phyloP scores from a whole-genome alignment of 2,888 invertebrate species.

The Aphodius granarius region DNA sequence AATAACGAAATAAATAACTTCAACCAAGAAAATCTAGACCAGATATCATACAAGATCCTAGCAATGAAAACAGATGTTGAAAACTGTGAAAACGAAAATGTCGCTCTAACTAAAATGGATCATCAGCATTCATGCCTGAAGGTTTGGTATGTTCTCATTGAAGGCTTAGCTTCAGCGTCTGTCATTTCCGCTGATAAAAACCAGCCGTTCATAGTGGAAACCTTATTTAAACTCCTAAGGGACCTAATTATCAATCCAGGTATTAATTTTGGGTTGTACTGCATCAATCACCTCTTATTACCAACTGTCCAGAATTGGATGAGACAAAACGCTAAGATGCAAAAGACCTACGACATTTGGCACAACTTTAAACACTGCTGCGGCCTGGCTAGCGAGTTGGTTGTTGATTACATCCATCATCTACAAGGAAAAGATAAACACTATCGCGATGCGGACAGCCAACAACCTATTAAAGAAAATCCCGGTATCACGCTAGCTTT shows the following conservation, averaged over 20 bases:
- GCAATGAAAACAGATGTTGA: conserved; percentile 56
- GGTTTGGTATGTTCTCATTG: conserved; percentile 87
- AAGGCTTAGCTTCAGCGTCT: conserved; percentile 80
- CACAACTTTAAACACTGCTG: conserved; percentile 95
- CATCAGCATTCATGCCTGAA: conserved; percentile 82
- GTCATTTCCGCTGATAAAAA: conserved; percentile 75
- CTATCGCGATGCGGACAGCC: conserved; percentile 33
- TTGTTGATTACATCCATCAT: conserved; percentile 82
- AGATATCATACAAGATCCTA: conserved; percentile 66
- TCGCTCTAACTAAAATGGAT: conserved; percentile 69
- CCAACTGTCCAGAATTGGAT: conserved; percentile 95
- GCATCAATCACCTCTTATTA: conserved; percentile 87
- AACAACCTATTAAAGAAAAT: conserved; percentile 45
- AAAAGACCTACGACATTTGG: conserved; percentile 76
- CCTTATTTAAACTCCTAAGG: conserved; percentile 80
- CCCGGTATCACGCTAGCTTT: conserved; percentile 76
- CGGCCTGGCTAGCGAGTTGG: conserved; percentile 87
- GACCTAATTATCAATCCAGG: conserved; percentile 81
- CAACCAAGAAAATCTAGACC: conserved; percentile 65
- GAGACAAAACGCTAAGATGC: conserved; percentile 64
- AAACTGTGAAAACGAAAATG: conserved; percentile 54
- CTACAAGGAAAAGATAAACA: conserved; percentile 60
- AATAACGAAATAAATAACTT: conserved; percentile 62
- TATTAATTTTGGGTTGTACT: conserved; percentile 85
- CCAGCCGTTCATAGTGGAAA: conserved; percentile 86